phyloP scores from a whole-genome alignment of 2,113 vertebrate genomes.

The Puntigrus tetrazona region DNA sequence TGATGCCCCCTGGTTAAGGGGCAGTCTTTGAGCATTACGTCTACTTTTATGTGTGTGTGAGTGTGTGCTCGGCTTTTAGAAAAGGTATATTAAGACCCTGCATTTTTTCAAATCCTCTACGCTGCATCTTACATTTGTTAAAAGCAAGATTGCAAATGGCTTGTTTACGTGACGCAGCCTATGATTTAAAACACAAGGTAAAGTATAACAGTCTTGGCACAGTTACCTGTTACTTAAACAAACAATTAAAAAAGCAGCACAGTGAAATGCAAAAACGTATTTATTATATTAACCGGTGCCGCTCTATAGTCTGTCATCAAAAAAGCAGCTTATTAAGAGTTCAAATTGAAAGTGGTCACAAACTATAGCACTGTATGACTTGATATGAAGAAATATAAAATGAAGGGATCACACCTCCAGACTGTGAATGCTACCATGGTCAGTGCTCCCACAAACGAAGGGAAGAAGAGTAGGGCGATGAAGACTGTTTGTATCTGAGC shows the following conservation, averaged over 20 bases:
- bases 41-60: too few species aligned
- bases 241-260: not conserved
- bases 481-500: constrained; percentile 92
- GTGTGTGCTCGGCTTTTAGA: too few species aligned
- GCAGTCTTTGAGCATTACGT: too few species aligned
- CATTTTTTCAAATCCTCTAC: too few species aligned
- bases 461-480: constrained; percentile 88
- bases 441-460: constrained; percentile 84
- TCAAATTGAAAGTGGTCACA: not conserved
- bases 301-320: not conserved
- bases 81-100: too few species aligned
- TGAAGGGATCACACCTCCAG: constrained; percentile 82
- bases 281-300: not conserved
- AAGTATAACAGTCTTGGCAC: not conserved
- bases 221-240: not conserved
- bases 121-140: not conserved
- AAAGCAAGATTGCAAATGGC: not conserved
- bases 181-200: not conserved
- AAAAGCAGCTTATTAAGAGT: not conserved
- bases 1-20: too few species aligned
- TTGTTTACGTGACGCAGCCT: not conserved
- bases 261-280: not conserved
- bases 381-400: not conserved
- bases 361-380: not conserved
- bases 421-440: constrained; percentile 80